These are phyloP conservation scores for Hylaea fasciaria DNA, from an alignment of 2,888 invertebrate species.

Conservation along the genomic window DNA sequence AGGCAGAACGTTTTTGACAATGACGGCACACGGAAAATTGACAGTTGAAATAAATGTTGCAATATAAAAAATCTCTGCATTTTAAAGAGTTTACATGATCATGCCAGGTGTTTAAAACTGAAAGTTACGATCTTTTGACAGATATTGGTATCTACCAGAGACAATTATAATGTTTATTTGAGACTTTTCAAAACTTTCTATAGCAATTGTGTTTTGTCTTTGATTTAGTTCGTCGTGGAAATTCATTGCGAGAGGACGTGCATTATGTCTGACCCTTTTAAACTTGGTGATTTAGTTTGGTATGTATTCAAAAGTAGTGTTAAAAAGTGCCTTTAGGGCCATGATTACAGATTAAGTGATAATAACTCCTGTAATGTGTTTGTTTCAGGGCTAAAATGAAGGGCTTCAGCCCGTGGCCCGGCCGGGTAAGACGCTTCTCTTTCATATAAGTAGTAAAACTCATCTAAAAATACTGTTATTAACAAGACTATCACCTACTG, in stretches of 20 bases:
- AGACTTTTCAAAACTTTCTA: conserved; percentile 46
- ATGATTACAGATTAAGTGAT: conserved; percentile 57
- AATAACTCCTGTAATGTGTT: conserved; percentile 52
- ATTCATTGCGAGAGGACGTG: conserved; percentile 58
- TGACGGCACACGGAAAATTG: not conserved
- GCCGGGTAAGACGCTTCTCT: conserved; percentile 91
- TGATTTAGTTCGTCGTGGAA: conserved; percentile 78
- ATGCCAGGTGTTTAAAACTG: not conserved
- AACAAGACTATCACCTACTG: conserved; percentile 27
- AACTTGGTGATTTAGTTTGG: conserved; percentile 85
- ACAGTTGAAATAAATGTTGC: not conserved
- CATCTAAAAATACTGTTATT: conserved; percentile 30
- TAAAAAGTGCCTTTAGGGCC: conserved; percentile 54
- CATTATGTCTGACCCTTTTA: conserved; percentile 75
- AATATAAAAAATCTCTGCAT: not conserved
- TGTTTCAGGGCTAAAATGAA: conserved; percentile 98
- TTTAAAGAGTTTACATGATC: conserved; percentile 14
- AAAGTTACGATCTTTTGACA: conserved; percentile 14
- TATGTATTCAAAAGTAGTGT: conserved; percentile 63
- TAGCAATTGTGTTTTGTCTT: conserved; percentile 58
- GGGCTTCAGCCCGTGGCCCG: conserved; percentile 98
- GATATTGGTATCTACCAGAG: conserved; percentile 48
- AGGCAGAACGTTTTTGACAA: not conserved
- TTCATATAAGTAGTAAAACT: conserved; percentile 47
- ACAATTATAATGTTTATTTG: conserved; percentile 41